Base-by-base conservation (phyloP, 2,797 vertebrate species). In the Gymnodraco acuticeps region DNA sequence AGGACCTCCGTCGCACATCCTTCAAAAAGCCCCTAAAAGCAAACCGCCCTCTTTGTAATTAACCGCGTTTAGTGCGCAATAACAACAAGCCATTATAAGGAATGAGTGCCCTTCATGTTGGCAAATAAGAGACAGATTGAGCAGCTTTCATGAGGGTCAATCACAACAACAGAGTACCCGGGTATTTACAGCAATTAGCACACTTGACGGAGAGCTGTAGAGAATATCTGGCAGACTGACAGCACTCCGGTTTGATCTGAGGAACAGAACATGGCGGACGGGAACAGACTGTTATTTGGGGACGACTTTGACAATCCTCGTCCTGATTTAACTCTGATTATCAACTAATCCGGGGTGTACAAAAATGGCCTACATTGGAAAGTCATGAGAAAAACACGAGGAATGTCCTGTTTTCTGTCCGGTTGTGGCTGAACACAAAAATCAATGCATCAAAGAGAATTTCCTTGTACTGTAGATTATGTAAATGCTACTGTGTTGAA, bases 171-270 rank as follows among this genome's bases (percentile, higher is more conserved):
- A 47, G 70, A 74, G 59, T 47, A 78, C 55, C 70, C 73, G 33
- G 80, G 75, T 84, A 86, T 90, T 88, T 77, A 86, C 80, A 77
- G 81, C 73, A 87, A 91, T 89, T 88, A 89, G 55, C 73, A 46
- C 77, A 84, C 77, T 88, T 73, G 80, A 86, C 75, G 70, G 80
- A 75, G 86, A 86, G 73, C 70, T 42, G 67, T 54, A 75, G 66
- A 84, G 64, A 78, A 72, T 9, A 56, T 33, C 68, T 77, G 71
- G 72, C 72, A 64, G 78, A 62, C 75, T 10, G 74, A 65, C 10
- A 31, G 52, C 48, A 63, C 66, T 69, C 51, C 0, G 45, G 33
- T 50, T 42, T 2, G 54, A 67, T 69, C 27, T 9, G 46, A 54
- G 31, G 59, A 64, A 52, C 23, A 59, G 47, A 71, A 54, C 58